These are phyloP conservation scores for Apamea anceps DNA, from an alignment of 2,888 invertebrate species.

Conservation along the genomic window DNA sequence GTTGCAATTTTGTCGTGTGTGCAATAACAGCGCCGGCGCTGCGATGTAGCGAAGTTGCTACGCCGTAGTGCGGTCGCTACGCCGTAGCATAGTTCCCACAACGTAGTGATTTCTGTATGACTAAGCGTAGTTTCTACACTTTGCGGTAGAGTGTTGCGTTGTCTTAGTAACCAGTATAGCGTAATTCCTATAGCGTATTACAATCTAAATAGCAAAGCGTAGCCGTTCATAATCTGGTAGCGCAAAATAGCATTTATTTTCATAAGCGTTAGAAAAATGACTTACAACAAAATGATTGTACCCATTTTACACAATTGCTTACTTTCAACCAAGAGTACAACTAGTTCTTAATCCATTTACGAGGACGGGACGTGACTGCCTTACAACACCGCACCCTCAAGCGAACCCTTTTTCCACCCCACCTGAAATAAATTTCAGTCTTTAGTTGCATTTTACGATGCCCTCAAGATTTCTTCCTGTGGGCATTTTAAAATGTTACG, in stretches of 20 bases:
- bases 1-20: neutral
- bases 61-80: neutral
- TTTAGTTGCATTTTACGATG: conserved; percentile 56
- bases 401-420: conserved; percentile 46
- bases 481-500: conserved; percentile 49
- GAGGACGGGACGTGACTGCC: conserved; percentile 45
- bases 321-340: conserved; percentile 25
- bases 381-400: conserved; percentile 30
- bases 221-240: neutral
- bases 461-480: conserved; percentile 49
- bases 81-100: neutral
- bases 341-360: conserved; percentile 52
- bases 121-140: neutral
- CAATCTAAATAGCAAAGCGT: neutral
- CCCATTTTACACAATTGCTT: conserved; percentile 35
- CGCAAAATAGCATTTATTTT: neutral
- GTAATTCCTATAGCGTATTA: neutral
- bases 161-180: too few species aligned
- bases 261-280: neutral
- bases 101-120: neutral
- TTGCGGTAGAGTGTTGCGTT: neutral
- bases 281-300: conserved; percentile 19
- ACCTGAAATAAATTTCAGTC: conserved; percentile 54
- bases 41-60: neutral
- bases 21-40: neutral